Base-by-base conservation (phyloP, 1,140 invertebrate genomes). In the Ylistrum balloti region DNA sequence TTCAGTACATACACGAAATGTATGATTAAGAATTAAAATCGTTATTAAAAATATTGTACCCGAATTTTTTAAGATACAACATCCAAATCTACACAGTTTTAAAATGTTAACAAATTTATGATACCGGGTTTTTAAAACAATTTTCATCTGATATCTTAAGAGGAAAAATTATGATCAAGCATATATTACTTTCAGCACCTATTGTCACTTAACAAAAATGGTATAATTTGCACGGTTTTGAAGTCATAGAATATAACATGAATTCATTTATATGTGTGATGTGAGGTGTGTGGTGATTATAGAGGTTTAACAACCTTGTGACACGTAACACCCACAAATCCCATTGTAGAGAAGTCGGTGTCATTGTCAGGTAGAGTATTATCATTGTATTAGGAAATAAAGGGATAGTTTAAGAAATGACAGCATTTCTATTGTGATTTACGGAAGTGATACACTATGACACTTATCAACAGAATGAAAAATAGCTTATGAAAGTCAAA, bases 281-380 rank as follows among this genome's bases (percentile, higher is more conserved):
- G n/a, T 28, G 3, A 9, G 56, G 2, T 74, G 56, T 1, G 56
- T 74, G 56, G 56, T 74, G 56, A n/a, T 74, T 74, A 74, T 1
- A n/a, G 17, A 13, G n/a, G 56, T 74, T 74, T 74, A 74, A 28
- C n/a, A 28, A 28, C 22, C 1, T 17, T 1, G 17, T 9, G 41
- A 9, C 41, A 74, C 56, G 56, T 74, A 74, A 74, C n/a, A 74
- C 56, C 45, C 56, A 74, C n/a, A n/a, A 74, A 28, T 74, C 56
- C 56, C 28, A 74, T 74, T 74, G 56, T 74, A 9, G 17, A 45
- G 41, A 17, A 17, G 1, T 9, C 17, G 17, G 7, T 17, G 56
- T 28, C 22, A 74, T 48, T 74, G 56, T 74, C 22, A 0, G 5
- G 28, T 28, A 2, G 56, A 0, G 28, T 74, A 74, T 74, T 28